phyloP scores from a whole-genome alignment of 2,113 vertebrate genomes.

The Nibea albiflora region DNA sequence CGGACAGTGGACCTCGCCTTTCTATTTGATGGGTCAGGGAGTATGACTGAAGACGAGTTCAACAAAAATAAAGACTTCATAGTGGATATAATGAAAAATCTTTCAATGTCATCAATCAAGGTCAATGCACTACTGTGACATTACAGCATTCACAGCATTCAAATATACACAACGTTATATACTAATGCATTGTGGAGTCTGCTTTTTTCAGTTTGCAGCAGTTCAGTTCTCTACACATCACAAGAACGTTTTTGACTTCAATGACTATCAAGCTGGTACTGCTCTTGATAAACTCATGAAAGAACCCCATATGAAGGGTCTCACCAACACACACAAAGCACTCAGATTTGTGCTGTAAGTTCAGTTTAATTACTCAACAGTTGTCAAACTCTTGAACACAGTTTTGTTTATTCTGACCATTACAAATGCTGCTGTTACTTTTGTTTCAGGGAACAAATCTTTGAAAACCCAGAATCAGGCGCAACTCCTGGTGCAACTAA shows the following conservation, averaged over 20 bases:
- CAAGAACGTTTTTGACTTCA: slow-evolving; percentile 83
- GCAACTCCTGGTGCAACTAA: too few species aligned
- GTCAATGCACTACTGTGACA: slow-evolving; percentile 62
- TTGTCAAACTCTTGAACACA: neutral
- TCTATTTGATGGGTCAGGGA: slow-evolving; percentile 87
- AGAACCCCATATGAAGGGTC: neutral
- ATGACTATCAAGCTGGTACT: slow-evolving; percentile 57
- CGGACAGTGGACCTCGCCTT: slow-evolving; percentile 85
- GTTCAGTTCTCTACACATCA: slow-evolving; percentile 75
- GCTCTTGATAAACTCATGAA: slow-evolving; percentile 54
- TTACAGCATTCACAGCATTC: neutral
- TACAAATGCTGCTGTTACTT: neutral
- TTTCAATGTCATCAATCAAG: slow-evolving; percentile 83
- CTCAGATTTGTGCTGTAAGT: slow-evolving; percentile 84
- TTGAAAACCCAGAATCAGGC: too few species aligned
- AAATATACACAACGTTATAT: neutral
- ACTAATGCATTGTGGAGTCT: neutral
- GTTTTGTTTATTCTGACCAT: neutral
- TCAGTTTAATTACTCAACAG: neutral
- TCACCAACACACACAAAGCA: slow-evolving; percentile 84
- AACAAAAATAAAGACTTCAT: slow-evolving; percentile 84
- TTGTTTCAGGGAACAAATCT: slow-evolving; percentile 52
- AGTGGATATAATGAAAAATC: slow-evolving; percentile 77
- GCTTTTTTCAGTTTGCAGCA: slow-evolving; percentile 84
- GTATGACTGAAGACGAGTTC: slow-evolving; percentile 76